A percentile compares a stretch with the other conserved stretches of the same genome.
phyloP scores from a whole-genome alignment of 2,888 invertebrate species.

The Leuctra nigra region DNA sequence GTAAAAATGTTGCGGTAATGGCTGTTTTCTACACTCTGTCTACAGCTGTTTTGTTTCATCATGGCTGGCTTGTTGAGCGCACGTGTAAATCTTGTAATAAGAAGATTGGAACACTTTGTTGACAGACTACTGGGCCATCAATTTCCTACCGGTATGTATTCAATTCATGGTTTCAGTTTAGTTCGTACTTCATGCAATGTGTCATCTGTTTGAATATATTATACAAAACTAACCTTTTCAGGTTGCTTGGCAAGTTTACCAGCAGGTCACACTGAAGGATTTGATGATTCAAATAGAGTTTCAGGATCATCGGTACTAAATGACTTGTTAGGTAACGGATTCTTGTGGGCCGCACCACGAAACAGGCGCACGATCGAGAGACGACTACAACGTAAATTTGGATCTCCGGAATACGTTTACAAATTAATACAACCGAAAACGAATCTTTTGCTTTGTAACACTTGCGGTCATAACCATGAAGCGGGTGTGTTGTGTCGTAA shows the following conservation, averaged over 20 bases:
- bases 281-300: no score
- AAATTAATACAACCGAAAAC: slow-evolving; percentile 66
- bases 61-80: slow-evolving; percentile 38
- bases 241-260: slow-evolving; percentile 22
- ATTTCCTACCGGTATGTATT: slow-evolving; percentile 45
- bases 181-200: no score
- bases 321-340: slow-evolving; percentile 45
- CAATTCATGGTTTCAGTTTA: no score
- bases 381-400: slow-evolving; percentile 65
- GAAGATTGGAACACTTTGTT: slow-evolving; percentile 41
- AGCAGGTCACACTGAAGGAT: background rate
- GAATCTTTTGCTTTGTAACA: slow-evolving; percentile 66
- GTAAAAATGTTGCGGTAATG: no score
- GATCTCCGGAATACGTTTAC: slow-evolving; percentile 55
- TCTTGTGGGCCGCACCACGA: slow-evolving; percentile 79
- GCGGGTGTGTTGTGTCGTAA: slow-evolving; percentile 74
- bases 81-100: slow-evolving; percentile 40
- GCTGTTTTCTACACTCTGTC: no score
- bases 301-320: background rate
- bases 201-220: background rate
- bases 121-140: slow-evolving; percentile 38
- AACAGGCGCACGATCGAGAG: slow-evolving; percentile 68
- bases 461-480: slow-evolving; percentile 82
- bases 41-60: no score
- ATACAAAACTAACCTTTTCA: slow-evolving; percentile 15